These are phyloP conservation scores for Lindbergichthys nudifrons DNA, from an alignment of 2,797 vertebrate genomes.

Conservation along the genomic window DNA sequence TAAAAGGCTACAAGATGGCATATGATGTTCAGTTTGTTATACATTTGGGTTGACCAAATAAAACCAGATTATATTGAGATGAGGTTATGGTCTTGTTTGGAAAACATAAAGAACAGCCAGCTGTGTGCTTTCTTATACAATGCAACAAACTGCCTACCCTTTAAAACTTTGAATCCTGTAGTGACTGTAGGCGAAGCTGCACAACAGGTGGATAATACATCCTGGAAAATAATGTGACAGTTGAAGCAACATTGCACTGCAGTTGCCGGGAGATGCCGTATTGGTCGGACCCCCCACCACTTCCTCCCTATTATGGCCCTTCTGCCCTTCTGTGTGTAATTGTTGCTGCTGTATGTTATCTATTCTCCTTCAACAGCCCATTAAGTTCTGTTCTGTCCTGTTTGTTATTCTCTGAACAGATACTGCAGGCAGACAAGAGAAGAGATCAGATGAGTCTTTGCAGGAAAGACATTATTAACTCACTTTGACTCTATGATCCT, in stretches of 20 bases:
- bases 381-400: slow-evolving; percentile 30
- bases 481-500: slow-evolving; percentile 40
- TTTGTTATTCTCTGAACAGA: slow-evolving; percentile 38
- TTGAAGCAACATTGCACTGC: slow-evolving; percentile 47
- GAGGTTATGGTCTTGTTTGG: background rate
- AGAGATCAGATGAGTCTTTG: slow-evolving; percentile 36
- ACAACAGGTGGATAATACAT: slow-evolving; percentile 37
- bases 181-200: background rate
- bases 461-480: slow-evolving; percentile 41
- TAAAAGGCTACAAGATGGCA: background rate
- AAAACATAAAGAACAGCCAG: background rate
- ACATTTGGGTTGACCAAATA: background rate
- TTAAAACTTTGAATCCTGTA: background rate
- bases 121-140: background rate
- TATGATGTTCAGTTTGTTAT: background rate
- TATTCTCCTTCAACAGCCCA: slow-evolving; percentile 49
- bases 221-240: slow-evolving; percentile 46
- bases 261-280: slow-evolving; percentile 57
- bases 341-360: slow-evolving; percentile 48
- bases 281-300: slow-evolving; percentile 40
- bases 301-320: slow-evolving; percentile 42
- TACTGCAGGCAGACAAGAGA: slow-evolving; percentile 23
- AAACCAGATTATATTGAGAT: background rate
- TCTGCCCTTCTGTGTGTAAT: slow-evolving; percentile 52
- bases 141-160: background rate